A percentile compares a stretch with the other conserved stretches of the same genome.
These are phyloP conservation scores for Hydrolagus affinis DNA, from an alignment of 2,113 vertebrate genomes.

Conservation along the genomic window DNA sequence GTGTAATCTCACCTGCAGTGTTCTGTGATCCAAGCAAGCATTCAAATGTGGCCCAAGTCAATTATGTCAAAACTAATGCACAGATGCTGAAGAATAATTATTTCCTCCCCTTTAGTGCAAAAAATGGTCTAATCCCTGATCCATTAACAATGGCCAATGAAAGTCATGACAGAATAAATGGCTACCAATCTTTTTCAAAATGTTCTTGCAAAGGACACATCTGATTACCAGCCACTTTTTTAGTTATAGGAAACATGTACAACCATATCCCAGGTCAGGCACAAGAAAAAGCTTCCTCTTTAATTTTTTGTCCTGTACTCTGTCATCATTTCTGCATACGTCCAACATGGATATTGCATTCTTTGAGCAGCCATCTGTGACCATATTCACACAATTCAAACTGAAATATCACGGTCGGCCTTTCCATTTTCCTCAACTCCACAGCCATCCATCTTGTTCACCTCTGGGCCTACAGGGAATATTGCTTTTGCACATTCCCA, in stretches of 20 bases:
- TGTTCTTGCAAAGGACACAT: no score
- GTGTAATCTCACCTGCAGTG: no score
- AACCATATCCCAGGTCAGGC: background rate
- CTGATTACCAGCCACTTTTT: background rate
- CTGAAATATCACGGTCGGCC: background rate
- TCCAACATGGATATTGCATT: slow-evolving; percentile 19
- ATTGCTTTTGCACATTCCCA: background rate
- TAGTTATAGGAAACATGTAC: background rate
- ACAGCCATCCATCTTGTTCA: slow-evolving; percentile 14
- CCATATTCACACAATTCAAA: background rate
- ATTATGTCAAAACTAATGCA: no score
- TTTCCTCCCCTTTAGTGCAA: no score
- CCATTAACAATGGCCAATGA: no score
- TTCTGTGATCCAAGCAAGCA: no score
- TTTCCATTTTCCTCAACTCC: background rate
- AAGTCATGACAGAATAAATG: no score
- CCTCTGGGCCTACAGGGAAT: slow-evolving; percentile 7
- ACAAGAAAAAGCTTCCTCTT: background rate
- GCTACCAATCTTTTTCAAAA: no score
- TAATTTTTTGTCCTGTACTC: background rate
- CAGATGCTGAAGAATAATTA: no score
- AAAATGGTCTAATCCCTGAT: no score
- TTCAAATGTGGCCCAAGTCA: no score
- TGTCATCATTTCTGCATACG: background rate
- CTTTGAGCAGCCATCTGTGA: slow-evolving; percentile 2